Evolutionary conservation across 2,888 invertebrate genomes (phyloP), one percentile per base, ranked within the genome.

Genomic region (Stenolophus ochropezus): DNA sequence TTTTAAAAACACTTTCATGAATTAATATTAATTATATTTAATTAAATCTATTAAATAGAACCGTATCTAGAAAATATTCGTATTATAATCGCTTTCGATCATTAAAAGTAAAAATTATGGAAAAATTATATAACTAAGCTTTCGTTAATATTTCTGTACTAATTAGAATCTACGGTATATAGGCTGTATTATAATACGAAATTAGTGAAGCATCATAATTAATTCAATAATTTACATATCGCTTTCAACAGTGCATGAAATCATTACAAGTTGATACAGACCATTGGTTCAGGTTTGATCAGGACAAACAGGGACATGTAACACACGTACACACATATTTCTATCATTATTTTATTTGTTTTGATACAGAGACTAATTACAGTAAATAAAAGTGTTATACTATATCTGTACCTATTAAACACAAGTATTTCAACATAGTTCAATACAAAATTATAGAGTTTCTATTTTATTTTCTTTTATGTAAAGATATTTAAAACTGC

Each of bases 171-270:
- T 16, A 33, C 23, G 21, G 14, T 8, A 23, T 11, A 33, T 33
- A 69, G n/a, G n/a, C n/a, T 69, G 4, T 69, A 69, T 33, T 18
- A 69, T 69, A 69, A 61, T 33, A 16, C 33, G 18, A 18, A 14
- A 27, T 16, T 18, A 27, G 27, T 69, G 65, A 33, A 69, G 65
- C 65, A 8, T 27, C 27, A 69, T 69, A 69, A 69, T 69, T 27
- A 69, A 69, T 69, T 69, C 20, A 33, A 69, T 69, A 69, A 69
- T 69, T 69, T 69, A 33, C 65, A 69, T 69, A 69, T 69, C 6
- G 65, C 33, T 69, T 69, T 33, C 65, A 69, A 33, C 16, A 42
- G 18, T n/a, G 6, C 14, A 8, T 33, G 65, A 16, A 69, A 27
- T 69, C 6, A 69, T 61, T 69, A 69, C 33, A 61, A 16, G 16